Evolutionary conservation across 1,140 invertebrate genomes (phyloP), one percentile per base, ranked within the genome.

Genomic region (Sycophaga agraensis): DNA sequence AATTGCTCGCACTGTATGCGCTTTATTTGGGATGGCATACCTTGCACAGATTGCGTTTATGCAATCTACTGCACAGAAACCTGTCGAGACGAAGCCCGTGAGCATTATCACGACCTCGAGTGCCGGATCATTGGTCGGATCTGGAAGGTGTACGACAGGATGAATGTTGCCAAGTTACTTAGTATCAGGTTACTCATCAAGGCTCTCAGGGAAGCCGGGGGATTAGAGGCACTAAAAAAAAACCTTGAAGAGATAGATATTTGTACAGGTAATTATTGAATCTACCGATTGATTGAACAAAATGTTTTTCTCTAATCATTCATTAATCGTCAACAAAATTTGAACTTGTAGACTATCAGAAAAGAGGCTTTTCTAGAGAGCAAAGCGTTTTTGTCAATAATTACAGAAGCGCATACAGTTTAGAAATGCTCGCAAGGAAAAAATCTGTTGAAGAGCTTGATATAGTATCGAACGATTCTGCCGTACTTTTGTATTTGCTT

Each of bases 1-100:
- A 46, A 63, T 35, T 63, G 60, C 21, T 56, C 53, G 21, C 60
- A 63, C 28, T 63, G 60, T 19, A n/a, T 63, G 24, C 34, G 17
- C 2, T 63, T 63, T 28, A 46, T 26, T 7, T 63, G 60, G 60
- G 19, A 35, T 1, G 17, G 11, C 2, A 0, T 63, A 17, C 53
- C 60, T 0, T 63, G 60, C 34, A 21, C 56, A 0, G 12, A 28
- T 2, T 63, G 60, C 8, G 34, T n/a, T 2, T 24, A 42, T 9
- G 43, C 46, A 4, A 19, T 63, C 7, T 63, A 57, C 19, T 63
- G 53, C 21, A 28, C 45, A 6, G 4, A 28, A 0, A 11, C 4
- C 0, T 63, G 53, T n/a, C 28, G 26, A 9, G 2, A 2, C 4
- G 31, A n/a, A 1, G 59, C 59, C 3, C 7, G 2, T 9, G 4